Evolutionary conservation across 2,113 vertebrate species (phyloP), one percentile per base, ranked within the genome.

Genomic region (Neolamprologus cancellatus): DNA sequence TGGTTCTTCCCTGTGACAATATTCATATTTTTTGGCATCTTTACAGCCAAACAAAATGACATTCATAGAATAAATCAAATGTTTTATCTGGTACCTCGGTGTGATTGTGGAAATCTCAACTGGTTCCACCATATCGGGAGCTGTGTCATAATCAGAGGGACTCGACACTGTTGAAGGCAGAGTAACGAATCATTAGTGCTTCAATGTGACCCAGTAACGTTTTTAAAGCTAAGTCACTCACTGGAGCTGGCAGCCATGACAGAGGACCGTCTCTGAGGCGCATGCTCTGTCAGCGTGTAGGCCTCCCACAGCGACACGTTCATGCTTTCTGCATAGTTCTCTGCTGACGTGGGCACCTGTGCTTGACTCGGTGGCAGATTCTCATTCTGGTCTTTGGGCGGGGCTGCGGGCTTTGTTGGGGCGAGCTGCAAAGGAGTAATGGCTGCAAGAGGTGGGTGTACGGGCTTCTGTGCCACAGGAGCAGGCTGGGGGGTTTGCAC

Each of bases 81-180:
- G 15, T 23, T 59, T 48, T n/a, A 18, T 50, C 14, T 82, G 81
- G 30, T 81, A 98, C 97, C 97, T 96, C 55, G 84, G 93, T 52
- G 93, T 90, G 78, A 94, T 91, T 52, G 96, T 94, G 1, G 84
- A 91, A 89, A 94, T 94, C 84, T 97, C 96, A 2, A 92, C 92
- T 0, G 96, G 95, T 85, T 97, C 97, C 0, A 97, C 94, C 13
- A 96, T 92, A 34, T 98, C 97, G 0, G 97, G 97, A 0, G 97
- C 97, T 7, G 97, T 98, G 13, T 98, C 97, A 4, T 98, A 98
- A 91, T 98, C 98, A 5, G 97, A 97, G 36, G 97, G 97, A 91
- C 96, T 96, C 3, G 96, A 96, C 89, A 94, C 96, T 96, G 88
- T 89, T 82, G 17, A 80, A 83, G 44, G 79, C 3, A 89, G 18